These are phyloP conservation scores for Cyprinodon variegatus DNA, from an alignment of 2,113 vertebrate species.

Conservation along the genomic window DNA sequence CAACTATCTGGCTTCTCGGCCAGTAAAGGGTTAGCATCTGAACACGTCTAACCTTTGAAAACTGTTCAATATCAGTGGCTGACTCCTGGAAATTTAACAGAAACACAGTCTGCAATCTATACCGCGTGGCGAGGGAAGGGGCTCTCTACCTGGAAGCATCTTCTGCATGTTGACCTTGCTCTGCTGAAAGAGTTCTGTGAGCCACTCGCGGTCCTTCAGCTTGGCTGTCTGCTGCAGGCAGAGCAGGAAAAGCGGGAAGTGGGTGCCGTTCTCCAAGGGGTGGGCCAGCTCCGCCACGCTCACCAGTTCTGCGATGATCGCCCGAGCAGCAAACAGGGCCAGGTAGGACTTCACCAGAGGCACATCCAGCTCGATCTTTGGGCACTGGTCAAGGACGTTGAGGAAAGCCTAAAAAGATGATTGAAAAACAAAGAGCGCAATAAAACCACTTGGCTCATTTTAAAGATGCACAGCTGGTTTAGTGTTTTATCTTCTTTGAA, in stretches of 20 bases:
- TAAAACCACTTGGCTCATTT: too few relatives aligned
- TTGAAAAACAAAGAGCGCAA: neutral
- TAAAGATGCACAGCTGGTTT: too few relatives aligned
- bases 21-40: too few relatives aligned
- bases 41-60: too few relatives aligned
- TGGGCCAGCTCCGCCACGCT: slow-evolving; percentile 95
- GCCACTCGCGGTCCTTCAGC: slow-evolving; percentile 95
- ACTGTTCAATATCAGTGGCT: neutral
- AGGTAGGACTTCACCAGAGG: slow-evolving; percentile 98
- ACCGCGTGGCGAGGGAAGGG: neutral
- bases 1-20: too few relatives aligned
- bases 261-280: slow-evolving; percentile 96
- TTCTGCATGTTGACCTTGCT: slow-evolving; percentile 99
- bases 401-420: slow-evolving; percentile 86
- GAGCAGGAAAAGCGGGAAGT: slow-evolving; percentile 98
- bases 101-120: too few relatives aligned
- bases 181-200: slow-evolving; percentile 96
- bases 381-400: slow-evolving; percentile 95
- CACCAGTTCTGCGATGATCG: slow-evolving; percentile 95
- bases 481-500: too few relatives aligned
- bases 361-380: slow-evolving; percentile 94
- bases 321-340: slow-evolving; percentile 96
- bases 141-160: slow-evolving; percentile 93
- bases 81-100: too few relatives aligned
- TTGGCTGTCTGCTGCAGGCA: slow-evolving; percentile 97